Evolutionary conservation across 2,797 vertebrate genomes (phyloP).

Genomic region (Darevskia mixta): DNA sequence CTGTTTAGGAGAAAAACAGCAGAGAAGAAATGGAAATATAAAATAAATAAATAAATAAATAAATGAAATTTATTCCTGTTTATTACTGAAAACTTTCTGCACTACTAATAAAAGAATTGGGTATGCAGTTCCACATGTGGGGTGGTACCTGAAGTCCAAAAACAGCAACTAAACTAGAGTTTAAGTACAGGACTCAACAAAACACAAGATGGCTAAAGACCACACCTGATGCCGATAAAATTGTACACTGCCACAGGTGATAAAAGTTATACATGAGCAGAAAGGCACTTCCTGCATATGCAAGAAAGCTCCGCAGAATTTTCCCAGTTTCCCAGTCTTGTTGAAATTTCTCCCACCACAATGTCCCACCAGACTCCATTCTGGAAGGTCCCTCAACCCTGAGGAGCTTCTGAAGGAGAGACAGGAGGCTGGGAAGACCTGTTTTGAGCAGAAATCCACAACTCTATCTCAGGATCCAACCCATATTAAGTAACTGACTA

Average conservation of each 20-base stretch:
- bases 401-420: not conserved
- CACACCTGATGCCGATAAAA: not conserved
- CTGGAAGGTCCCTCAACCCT: not conserved
- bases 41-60: not conserved
- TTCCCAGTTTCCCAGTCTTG: no score
- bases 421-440: not conserved
- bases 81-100: not conserved
- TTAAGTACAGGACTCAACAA: not conserved
- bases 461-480: not conserved
- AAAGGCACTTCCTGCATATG: not conserved
- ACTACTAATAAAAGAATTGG: not conserved
- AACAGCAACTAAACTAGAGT: not conserved
- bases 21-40: not conserved
- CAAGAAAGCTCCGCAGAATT: not conserved
- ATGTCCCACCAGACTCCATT: not conserved
- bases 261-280: not conserved
- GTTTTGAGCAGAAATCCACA: not conserved
- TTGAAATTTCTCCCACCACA: no score
- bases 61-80: not conserved
- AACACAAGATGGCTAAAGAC: not conserved
- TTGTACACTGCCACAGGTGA: not conserved
- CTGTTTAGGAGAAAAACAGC: not conserved
- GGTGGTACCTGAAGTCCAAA: not conserved
- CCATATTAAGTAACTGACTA: not conserved
- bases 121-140: not conserved